These are phyloP conservation scores for Sebastes hubbsi DNA, from an alignment of 2,797 vertebrate genomes.

Conservation along the genomic window DNA sequence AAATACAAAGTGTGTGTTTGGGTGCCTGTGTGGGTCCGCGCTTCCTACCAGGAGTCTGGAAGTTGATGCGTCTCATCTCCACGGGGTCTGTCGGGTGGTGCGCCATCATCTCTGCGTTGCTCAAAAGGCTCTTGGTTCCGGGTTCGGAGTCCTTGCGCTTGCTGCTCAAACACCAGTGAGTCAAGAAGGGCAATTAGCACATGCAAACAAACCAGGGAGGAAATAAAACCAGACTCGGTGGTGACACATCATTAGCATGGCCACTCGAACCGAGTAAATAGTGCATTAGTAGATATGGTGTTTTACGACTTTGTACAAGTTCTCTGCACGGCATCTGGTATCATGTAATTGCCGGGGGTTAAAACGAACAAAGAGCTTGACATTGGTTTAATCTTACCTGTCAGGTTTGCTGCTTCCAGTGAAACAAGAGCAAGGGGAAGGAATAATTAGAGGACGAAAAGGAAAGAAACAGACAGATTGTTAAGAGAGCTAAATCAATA, in stretches of 20 bases:
- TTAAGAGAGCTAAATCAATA: conserved; percentile 80
- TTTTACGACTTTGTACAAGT: conserved; percentile 36
- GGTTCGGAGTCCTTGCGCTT: conserved; percentile 97
- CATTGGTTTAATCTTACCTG: conserved; percentile 87
- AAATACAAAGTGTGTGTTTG: conserved; percentile 38
- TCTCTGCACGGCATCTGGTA: conserved; percentile 13
- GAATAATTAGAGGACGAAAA: conserved; percentile 70
- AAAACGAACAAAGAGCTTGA: conserved; percentile 66
- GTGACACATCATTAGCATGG: conserved; percentile 44
- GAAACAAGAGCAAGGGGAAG: conserved; percentile 55
- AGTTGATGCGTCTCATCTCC: conserved; percentile 98
- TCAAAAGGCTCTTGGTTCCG: conserved; percentile 93
- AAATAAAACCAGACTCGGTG: conserved; percentile 5
- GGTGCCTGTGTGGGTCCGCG: conserved; percentile 20
- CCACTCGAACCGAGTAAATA: conserved; percentile 41
- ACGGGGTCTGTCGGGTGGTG: conserved; percentile 97
- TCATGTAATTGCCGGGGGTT: conserved; percentile 56
- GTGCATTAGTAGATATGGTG: conserved; percentile 30
- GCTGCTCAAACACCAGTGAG: conserved; percentile 77
- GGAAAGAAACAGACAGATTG: conserved; percentile 74
- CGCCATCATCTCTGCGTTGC: conserved; percentile 92
- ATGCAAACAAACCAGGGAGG: conserved; percentile 42
- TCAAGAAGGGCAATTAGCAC: conserved; percentile 60
- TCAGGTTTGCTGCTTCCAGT: conserved; percentile 91
- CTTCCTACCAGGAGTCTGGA: conserved; percentile 93